Evolutionary conservation across 2,113 vertebrate species (phyloP), one percentile per base, ranked within the genome.

Genomic region (Carollia perspicillata): DNA sequence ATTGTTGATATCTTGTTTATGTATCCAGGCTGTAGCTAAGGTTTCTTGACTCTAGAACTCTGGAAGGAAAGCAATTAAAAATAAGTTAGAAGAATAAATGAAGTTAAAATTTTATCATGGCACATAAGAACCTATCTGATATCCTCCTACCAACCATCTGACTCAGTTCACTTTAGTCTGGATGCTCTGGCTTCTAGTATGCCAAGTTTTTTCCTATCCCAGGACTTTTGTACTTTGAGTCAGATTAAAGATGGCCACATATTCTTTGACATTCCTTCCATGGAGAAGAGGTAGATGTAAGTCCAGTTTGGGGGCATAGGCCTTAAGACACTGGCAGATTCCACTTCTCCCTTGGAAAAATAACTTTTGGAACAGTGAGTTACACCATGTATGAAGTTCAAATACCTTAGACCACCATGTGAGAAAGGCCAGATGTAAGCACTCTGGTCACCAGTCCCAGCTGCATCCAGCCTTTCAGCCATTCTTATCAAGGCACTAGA

Each of bases 1-100:
- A 74, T 22, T 93, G 66, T 78, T 95, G 72, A 94, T 47, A 89
- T 72, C 26, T 93, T 93, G 4, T 77, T 77, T 94, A 1, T 85
- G 13, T 83, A 84, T 95, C 28, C 53, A 92, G 37, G 53, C 14
- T 79, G 1, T 28, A 85, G 47, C 14, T 84, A 85, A 81, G 42
- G 63, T 84, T 89, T 89, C 33, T 95, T 86, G 42, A 92, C 18
- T 90, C 2, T 35, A 77, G 37, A 93, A 71, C 4, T 35, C 6
- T 84, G 13, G 23, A 13, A 84, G 42, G 58, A 58, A 72, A 55
- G 13, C 8, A 95, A 9, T 66, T 49, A 60, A 74, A 83, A 60
- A 35, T 49, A 79, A 83, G 30, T 44, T 60, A 72, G 28, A 80
- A 77, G 11, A 84, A 77, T 75, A 37, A 97, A 90, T 84, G 55